Conservation (phyloP, 2,797 vertebrate genomes). For the Sciaenops ocellatus region DNA sequence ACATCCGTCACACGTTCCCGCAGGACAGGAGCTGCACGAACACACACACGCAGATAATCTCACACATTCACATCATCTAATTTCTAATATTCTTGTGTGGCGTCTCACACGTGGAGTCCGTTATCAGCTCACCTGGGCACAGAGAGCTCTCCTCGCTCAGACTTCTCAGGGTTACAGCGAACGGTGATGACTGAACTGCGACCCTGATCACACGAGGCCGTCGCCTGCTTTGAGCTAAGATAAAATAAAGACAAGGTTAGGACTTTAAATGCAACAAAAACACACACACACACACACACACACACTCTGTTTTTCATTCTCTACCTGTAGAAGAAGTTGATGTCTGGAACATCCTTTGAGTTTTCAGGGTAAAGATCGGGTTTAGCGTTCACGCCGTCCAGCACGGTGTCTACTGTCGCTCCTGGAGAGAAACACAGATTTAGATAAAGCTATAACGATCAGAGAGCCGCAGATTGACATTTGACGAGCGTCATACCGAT, state of each 20-base stretch:
- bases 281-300: background rate
- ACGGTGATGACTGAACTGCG: conserved; percentile 92
- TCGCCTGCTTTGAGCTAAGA: conserved; percentile 89
- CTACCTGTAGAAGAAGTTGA: conserved; percentile 98
- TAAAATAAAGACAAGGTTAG: background rate
- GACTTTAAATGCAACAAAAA: background rate
- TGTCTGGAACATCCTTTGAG: conserved; percentile 86
- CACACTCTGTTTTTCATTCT: background rate
- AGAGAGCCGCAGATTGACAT: accelerated
- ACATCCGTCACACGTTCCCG: conserved; percentile 96
- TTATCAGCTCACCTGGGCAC: conserved; percentile 88
- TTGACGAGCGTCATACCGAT: conserved; percentile 83
- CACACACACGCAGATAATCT: conserved; percentile 26
- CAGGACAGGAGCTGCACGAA: conserved; percentile 90
- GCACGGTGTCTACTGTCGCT: conserved; percentile 87
- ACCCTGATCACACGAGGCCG: conserved; percentile 93
- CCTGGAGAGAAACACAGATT: conserved; percentile 77
- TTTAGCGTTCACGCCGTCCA: conserved; percentile 87
- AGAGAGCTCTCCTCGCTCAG: conserved; percentile 87
- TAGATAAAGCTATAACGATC: background rate
- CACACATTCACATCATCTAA: background rate
- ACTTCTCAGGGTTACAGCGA: conserved; percentile 90
- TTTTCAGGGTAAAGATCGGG: conserved; percentile 88
- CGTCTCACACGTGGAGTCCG: background rate
- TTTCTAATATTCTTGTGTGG: background rate